phyloP scores from a whole-genome alignment of 2,888 invertebrate species.

The Stomorhina lunata region DNA sequence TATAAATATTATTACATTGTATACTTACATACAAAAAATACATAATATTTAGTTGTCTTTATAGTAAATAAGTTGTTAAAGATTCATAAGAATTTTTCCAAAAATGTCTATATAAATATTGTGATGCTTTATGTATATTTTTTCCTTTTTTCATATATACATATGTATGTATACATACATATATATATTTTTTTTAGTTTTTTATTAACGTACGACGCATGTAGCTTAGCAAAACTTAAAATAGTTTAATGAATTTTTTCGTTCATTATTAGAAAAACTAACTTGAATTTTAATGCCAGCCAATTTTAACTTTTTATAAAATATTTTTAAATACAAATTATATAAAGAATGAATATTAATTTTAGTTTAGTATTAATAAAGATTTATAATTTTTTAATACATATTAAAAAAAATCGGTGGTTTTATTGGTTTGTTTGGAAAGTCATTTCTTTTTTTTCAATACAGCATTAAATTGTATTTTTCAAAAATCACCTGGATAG shows the following conservation, averaged over 20 bases:
- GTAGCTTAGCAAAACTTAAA: slow-evolving; percentile 20
- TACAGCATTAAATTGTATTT: no score
- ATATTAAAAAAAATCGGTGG: no score
- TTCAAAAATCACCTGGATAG: no score
- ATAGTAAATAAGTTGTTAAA: background rate
- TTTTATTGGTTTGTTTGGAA: no score
- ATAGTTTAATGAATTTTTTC: slow-evolving; percentile 33
- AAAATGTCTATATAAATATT: slow-evolving; percentile 26
- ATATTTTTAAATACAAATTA: slow-evolving; percentile 37
- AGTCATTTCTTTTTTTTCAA: no score
- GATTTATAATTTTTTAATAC: no score
- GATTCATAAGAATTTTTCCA: background rate
- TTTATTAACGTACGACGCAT: slow-evolving; percentile 13
- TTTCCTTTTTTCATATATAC: background rate
- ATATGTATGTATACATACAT: background rate
- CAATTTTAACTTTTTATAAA: slow-evolving; percentile 47
- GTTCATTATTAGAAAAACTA: slow-evolving; percentile 32
- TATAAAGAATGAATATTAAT: slow-evolving; percentile 11
- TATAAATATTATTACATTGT: background rate
- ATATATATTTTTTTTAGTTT: slow-evolving; percentile 8
- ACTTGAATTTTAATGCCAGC: slow-evolving; percentile 54
- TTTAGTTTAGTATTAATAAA: no score
- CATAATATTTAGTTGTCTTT: background rate
- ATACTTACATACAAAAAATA: background rate
- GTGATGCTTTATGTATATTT: slow-evolving; percentile 27